Evolutionary conservation across 2,888 invertebrate genomes (phyloP), one percentile per base, ranked within the genome.

Genomic region (Xanthorhoe spadicearia): DNA sequence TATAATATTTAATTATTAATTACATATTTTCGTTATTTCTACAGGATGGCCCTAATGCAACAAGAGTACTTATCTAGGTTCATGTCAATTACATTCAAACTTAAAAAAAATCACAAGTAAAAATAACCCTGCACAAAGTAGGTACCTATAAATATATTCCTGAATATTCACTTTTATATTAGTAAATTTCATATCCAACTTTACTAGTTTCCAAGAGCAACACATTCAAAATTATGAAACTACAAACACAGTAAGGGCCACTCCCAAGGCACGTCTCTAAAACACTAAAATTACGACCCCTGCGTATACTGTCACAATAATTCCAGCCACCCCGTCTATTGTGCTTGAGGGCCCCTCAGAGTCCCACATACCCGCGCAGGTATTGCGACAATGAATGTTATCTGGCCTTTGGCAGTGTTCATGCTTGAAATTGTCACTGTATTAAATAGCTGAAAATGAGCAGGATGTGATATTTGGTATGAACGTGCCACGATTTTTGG

Each of bases 261-360:
- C 49, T 59, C 59, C 59, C 54, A 43, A 18, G 50, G 7, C 28
- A 50, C 49, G 48, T 28, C 48, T 46, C 53, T 54, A 58, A 51
- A 57, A 55, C 50, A 51, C 60, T 55, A 23, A 56, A 62, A 60
- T 60, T 46, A 60, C 51, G 28, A n/a, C 43, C 50, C 57, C 43
- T 23, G 38, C 18, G 48, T 19, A 51, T 48, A 50, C 32, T 55
- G 64, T 46, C 35, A 19, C 53, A 54, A 51, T 64, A 54, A 60
- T 38, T 64, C 5, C 10, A 32, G 35, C 52, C 48, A 38, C 23
- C 53, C 59, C 38, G 2, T 28, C 59, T 51, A 55, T 60, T 60
- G 59, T 64, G 54, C 49, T 35, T 49, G 15, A 17, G 15, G 17
- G 43, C 53, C 53, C 52, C 49, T 49, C 28, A 48, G 52, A 19